These are phyloP conservation scores for Piezodorus guildinii DNA, from an alignment of 1,140 invertebrate species.

Conservation along the genomic window DNA sequence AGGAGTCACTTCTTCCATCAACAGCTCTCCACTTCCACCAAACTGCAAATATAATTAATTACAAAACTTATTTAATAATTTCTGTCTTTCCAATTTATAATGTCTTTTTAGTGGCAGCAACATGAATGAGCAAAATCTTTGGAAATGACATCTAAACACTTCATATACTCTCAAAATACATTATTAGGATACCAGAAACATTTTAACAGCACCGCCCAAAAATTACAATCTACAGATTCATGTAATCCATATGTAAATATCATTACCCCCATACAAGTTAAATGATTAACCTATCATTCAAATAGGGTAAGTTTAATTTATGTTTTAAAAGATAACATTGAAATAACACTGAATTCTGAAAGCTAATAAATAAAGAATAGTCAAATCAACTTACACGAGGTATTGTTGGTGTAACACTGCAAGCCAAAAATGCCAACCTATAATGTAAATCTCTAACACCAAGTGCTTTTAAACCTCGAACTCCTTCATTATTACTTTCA, in stretches of 20 bases:
- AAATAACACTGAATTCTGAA: background rate
- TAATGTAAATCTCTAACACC: constrained; percentile 95
- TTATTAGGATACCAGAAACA: no score
- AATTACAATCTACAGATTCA: background rate
- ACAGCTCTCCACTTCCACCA: constrained; percentile 59
- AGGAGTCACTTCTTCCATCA: constrained; percentile 71
- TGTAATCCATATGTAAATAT: background rate
- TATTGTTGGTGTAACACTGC: constrained; percentile 77
- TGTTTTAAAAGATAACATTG: no score
- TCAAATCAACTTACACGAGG: constrained; percentile 44
- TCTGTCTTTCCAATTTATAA: no score
- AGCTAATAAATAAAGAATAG: background rate
- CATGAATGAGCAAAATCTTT: no score
- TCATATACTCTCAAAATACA: no score
- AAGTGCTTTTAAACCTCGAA: constrained; percentile 82
- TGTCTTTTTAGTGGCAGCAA: no score
- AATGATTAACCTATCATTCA: background rate
- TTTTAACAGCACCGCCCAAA: no score
- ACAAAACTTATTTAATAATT: no score
- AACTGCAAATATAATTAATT: constrained; percentile 39
- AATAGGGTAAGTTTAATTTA: no score
- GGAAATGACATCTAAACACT: no score
- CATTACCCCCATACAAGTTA: background rate
- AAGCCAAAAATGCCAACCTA: constrained; percentile 88
- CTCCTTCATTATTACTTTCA: constrained; percentile 72